Base-by-base conservation (phyloP, 2,113 vertebrate species). In the Dryoscopus gambensis region DNA sequence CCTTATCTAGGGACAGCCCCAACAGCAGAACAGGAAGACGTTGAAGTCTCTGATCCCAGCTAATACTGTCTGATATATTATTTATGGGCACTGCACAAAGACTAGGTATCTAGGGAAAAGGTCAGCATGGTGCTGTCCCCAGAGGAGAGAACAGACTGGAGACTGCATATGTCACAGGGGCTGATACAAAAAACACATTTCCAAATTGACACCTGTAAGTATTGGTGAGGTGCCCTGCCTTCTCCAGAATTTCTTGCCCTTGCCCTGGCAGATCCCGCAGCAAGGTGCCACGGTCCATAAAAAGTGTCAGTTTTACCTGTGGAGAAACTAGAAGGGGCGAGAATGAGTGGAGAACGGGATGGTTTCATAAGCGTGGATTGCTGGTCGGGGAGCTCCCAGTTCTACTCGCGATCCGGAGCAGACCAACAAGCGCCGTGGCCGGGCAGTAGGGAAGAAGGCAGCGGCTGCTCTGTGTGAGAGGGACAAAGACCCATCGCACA, bases 401-500 rank as follows among this genome's bases (percentile, higher is more conserved):
- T 13, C 23, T 2, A 1, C 19, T 52, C 5, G 3, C 18, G 8
- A 18, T 10, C 27, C 1, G 0, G 22, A 23, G 75, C 40, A 47
- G 46, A 63, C 0, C 42, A 31, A 33, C 9, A 0, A 53, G 23
- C 0, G 0, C 5, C 0, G 6, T 0, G 2, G 23, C 15, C 1
- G 5, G 3, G 1, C 10, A 18, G 3, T 6, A 1, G 18, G 24
- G 8, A 37, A 57, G 31, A 30, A n/a, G 24, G 15, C 5, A 4
- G 30, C 2, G 1, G 18, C 71, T 53, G 46, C 63, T 76, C 53
- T 5, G 0, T 14, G 35, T 0, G 33, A 57, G 7, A 3, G 4
- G 63, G 13, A n/a, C 60, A 7, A 46, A 47, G 40, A 60, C 33
- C 27, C 2, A 0, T 3, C 2, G 2, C 4, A 0, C n/a, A 60